Evolutionary conservation across 53 echinoderm and acorn worm species (phyloP), one percentile per base, ranked within the genome.

Genomic region (Paracentrotus lividus): DNA sequence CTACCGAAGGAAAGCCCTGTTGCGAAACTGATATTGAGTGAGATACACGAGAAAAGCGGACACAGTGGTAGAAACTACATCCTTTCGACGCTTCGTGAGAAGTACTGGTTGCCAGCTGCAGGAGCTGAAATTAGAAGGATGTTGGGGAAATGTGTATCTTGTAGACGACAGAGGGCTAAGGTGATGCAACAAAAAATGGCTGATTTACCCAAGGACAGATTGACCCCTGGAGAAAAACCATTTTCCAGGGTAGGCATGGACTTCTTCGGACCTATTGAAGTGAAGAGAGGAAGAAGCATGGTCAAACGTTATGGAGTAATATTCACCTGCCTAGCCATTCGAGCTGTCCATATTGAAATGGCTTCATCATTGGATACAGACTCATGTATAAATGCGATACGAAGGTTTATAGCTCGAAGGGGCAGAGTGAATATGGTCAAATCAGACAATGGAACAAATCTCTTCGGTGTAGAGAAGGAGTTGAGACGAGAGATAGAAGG

Each of bases 361-460:
- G 77, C 77, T 31, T 6, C 29, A 12, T 77, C 77, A 10, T 38
- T 77, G 13, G 77, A 77, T 23, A 77, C 77, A 36, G 92, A 92
- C 87, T 92, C 92, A 12, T 95, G 95, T 65, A 88, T 95, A 24
- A 42, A 93, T 90, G 69, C 69, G 14, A 64, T 96, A 21, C 29
- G 93, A 49, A 38, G 93, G 23, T 96, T 96, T 67, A 93, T 92
- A 16, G 94, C 94, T 23, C 42, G 96, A 42, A 69, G 92, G 65
- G 94, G 88, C 67, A 86, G 77, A 49, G 93, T 96, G 32, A 94
- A 57, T n/a, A 77, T 94, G 43, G 69, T 94, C 12, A 69, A 91
- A 7, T 96, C 96, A 21, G 94, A 94, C 55, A 96, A 96, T 78
- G 93, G 94, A 4, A 96, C 96, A 23, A 96, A 96, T 60, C 57